A percentile compares a stretch with the other conserved stretches of the same genome.
phyloP scores from a whole-genome alignment of 1,140 invertebrate genomes.

The Drosophila sucinea region DNA sequence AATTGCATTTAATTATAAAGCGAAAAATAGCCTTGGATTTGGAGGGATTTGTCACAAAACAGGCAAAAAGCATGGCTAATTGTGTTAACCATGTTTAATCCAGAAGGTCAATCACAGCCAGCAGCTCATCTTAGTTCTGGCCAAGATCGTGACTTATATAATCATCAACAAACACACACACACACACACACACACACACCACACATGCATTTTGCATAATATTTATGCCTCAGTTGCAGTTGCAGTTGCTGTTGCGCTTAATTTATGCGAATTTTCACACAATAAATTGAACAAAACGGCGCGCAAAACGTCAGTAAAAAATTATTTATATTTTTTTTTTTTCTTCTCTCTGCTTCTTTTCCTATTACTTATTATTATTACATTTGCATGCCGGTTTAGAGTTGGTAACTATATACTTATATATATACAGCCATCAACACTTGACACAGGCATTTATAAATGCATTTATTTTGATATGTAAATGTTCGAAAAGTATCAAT shows the following conservation, averaged over 20 bases:
- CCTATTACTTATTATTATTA: slow-evolving; percentile 64
- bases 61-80: neutral
- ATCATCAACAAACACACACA: slow-evolving; percentile 5
- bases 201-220: slow-evolving; percentile 71
- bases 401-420: slow-evolving; percentile 60
- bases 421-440: slow-evolving; percentile 57
- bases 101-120: slow-evolving; percentile 31
- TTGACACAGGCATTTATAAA: slow-evolving; percentile 78
- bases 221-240: slow-evolving; percentile 67
- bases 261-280: slow-evolving; percentile 81
- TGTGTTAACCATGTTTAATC: slow-evolving; percentile 15
- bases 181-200: no score
- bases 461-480: slow-evolving; percentile 56
- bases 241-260: slow-evolving; percentile 36
- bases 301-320: slow-evolving; percentile 54
- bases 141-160: slow-evolving; percentile 73
- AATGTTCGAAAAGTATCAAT: slow-evolving; percentile 38
- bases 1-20: slow-evolving; percentile 82
- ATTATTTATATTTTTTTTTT: slow-evolving; percentile 63
- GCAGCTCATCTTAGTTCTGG: slow-evolving; percentile 53
- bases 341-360: no score
- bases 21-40: slow-evolving; percentile 58
- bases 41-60: slow-evolving; percentile 65
- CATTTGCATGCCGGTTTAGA: slow-evolving; percentile 55
- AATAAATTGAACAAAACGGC: slow-evolving; percentile 79